These are phyloP conservation scores for Mixornis gularis DNA, from an alignment of 2,113 vertebrate genomes.

Conservation along the genomic window DNA sequence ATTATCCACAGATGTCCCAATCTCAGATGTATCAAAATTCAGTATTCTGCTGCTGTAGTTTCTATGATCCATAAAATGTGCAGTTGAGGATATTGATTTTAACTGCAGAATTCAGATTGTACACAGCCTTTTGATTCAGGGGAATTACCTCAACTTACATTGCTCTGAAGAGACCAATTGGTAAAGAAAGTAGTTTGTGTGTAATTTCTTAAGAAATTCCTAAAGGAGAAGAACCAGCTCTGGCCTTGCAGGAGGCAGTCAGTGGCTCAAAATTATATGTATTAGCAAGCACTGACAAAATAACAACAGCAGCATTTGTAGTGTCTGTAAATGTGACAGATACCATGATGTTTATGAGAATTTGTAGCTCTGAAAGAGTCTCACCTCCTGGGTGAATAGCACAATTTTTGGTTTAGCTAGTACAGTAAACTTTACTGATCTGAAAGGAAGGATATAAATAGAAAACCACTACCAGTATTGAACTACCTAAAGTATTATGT, in stretches of 20 bases:
- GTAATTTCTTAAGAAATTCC: background rate
- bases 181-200: background rate
- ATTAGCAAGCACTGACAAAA: background rate
- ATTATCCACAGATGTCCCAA: background rate
- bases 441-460: background rate
- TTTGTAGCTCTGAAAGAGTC: background rate
- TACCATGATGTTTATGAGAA: background rate
- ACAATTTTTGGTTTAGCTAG: background rate
- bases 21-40: background rate
- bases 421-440: background rate
- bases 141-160: background rate
- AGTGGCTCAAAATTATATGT: background rate
- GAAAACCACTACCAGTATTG: background rate
- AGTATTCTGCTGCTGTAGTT: background rate
- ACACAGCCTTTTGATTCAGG: background rate
- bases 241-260: background rate
- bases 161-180: background rate
- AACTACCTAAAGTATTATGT: background rate
- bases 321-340: background rate
- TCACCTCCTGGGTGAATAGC: background rate
- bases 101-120: background rate
- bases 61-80: background rate
- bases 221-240: background rate
- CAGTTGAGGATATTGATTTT: background rate
- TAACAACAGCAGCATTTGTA: background rate